A percentile compares a stretch with the other conserved stretches of the same genome.
phyloP scores from a whole-genome alignment of 2,113 vertebrate genomes.

The Oryzias woworae region DNA sequence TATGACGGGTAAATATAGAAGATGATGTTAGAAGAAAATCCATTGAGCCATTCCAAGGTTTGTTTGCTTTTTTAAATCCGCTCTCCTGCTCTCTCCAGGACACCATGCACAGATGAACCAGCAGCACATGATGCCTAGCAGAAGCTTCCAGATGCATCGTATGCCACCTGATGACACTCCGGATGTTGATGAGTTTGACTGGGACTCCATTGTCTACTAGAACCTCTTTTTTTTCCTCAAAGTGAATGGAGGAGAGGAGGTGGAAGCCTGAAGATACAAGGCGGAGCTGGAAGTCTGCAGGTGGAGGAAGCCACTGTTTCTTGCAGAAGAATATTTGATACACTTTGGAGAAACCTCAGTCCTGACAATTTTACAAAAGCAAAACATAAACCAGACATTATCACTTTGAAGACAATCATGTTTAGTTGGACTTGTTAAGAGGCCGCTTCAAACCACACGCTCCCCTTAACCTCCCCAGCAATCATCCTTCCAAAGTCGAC shows the following conservation, averaged over 20 bases:
- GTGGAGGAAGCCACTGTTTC: conserved; percentile 54
- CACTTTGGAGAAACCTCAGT: conserved; percentile 63
- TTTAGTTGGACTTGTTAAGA: conserved; percentile 80
- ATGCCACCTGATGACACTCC: conserved; percentile 90
- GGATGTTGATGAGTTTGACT: conserved; percentile 85
- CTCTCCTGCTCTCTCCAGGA: conserved; percentile 62
- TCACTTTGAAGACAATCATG: conserved; percentile 92
- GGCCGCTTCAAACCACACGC: conserved; percentile 71
- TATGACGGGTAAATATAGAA: conserved; percentile 79
- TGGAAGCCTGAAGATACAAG: conserved; percentile 52
- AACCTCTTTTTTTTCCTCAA: conserved; percentile 24
- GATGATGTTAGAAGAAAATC: neutral
- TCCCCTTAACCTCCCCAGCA: conserved; percentile 56
- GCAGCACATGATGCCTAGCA: conserved; percentile 89
- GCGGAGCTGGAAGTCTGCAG: conserved; percentile 66
- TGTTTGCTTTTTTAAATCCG: neutral
- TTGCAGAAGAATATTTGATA: conserved; percentile 64
- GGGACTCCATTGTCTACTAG: conserved; percentile 89
- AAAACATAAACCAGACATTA: conserved; percentile 69
- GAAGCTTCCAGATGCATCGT: conserved; percentile 90
- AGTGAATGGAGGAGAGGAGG: conserved; percentile 55
- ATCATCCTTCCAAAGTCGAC: conserved; percentile 67
- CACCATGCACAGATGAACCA: conserved; percentile 90
- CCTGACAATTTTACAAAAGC: conserved; percentile 74
- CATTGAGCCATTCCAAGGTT: neutral